phyloP scores from a whole-genome alignment of 2,797 vertebrate species.

The Parauchenoglanis punctatus region DNA sequence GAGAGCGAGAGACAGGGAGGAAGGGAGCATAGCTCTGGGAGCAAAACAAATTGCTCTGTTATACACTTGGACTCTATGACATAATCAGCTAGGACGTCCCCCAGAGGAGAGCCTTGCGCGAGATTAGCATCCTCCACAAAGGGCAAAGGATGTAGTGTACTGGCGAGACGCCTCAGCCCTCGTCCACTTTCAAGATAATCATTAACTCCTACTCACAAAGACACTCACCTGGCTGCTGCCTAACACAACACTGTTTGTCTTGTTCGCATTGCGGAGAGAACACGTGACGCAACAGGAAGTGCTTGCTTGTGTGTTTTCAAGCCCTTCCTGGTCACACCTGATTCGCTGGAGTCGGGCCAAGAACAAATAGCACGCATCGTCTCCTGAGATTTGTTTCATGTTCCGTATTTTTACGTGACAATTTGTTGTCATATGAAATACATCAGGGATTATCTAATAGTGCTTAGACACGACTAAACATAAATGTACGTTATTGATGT shows the following conservation, averaged over 20 bases:
- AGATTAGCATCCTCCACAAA: constrained; percentile 65
- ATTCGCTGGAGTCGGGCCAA: neutral
- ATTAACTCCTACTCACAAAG: constrained; percentile 58
- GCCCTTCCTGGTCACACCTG: neutral
- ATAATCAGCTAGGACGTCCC: constrained; percentile 68
- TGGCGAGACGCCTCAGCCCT: constrained; percentile 30
- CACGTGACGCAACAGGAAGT: constrained; percentile 21
- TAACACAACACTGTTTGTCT: constrained; percentile 35
- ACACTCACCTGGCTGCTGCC: constrained; percentile 26
- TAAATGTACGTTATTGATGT: neutral
- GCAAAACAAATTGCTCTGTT: constrained; percentile 82
- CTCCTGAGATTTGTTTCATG: neutral
- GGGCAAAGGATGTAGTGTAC: constrained; percentile 48
- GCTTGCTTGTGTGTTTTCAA: neutral
- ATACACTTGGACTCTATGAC: constrained; percentile 72
- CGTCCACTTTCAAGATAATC: constrained; percentile 46
- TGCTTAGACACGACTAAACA: neutral
- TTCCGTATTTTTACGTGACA: no score
- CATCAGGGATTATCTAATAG: neutral
- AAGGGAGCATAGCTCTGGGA: constrained; percentile 71
- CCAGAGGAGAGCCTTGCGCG: constrained; percentile 66
- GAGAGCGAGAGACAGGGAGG: constrained; percentile 43
- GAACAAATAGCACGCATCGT: neutral
- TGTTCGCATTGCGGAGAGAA: constrained; percentile 9
- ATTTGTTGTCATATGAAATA: neutral